Conservation (phyloP, 1,140 invertebrate species). For the Nephila pilipes region DNA sequence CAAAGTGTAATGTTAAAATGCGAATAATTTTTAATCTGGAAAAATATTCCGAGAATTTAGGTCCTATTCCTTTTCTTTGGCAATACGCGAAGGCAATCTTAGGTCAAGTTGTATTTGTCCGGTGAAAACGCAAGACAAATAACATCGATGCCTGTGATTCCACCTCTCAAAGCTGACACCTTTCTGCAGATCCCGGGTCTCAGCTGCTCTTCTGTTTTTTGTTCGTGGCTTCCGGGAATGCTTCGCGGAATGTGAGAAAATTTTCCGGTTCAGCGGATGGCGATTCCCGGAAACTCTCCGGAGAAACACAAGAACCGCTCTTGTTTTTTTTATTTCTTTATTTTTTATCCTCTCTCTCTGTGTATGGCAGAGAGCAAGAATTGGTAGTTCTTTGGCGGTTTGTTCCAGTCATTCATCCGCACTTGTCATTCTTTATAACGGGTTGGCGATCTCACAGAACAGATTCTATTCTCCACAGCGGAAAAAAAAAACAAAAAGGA, state of each 20-base stretch:
- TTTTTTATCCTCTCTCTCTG: neutral
- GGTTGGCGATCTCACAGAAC: neutral
- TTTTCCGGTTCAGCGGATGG: constrained; percentile 63
- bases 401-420: neutral
- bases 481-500: too few species aligned
- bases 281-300: constrained; percentile 59
- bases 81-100: too few species aligned
- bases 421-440: neutral
- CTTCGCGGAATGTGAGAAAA: constrained; percentile 63
- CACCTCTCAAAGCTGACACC: neutral
- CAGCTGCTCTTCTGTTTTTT: constrained; percentile 50
- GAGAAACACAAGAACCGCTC: constrained; percentile 48
- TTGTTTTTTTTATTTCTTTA: neutral
- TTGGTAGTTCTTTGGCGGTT: neutral
- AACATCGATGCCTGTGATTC: too few species aligned
- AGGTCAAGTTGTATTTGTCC: too few species aligned
- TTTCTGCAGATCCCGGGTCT: neutral
- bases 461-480: too few species aligned
- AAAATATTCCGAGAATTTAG: too few species aligned
- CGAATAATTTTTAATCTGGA: too few species aligned
- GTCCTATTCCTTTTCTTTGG: too few species aligned
- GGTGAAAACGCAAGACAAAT: too few species aligned
- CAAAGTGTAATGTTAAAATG: too few species aligned
- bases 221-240: constrained; percentile 30
- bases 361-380: neutral